phyloP scores from a whole-genome alignment of 2,113 vertebrate species.

The Oryzias curvinotus region DNA sequence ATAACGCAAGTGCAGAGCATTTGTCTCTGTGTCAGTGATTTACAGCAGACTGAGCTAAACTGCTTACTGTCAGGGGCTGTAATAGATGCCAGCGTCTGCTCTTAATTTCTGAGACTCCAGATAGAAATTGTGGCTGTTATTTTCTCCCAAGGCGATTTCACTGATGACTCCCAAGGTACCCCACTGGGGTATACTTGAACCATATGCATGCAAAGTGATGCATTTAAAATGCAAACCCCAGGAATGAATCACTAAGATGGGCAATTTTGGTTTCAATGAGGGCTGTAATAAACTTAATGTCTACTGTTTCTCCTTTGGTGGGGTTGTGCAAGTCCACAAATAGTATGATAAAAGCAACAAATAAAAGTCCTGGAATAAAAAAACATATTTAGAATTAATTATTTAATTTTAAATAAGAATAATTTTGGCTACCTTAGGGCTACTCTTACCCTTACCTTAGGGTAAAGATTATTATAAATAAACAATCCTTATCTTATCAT shows the following conservation, averaged over 20 bases:
- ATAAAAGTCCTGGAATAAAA: conserved; percentile 30
- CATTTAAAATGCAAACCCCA: conserved; percentile 63
- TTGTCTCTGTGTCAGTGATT: conserved; percentile 69
- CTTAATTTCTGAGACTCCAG: conserved; percentile 66
- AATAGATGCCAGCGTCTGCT: conserved; percentile 75
- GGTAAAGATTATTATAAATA: too few species aligned
- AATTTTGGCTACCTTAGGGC: too few species aligned
- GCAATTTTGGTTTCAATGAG: conserved; percentile 55
- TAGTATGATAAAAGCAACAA: conserved; percentile 20
- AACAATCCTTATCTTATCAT: too few species aligned
- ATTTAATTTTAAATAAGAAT: too few species aligned
- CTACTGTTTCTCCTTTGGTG: conserved; percentile 28
- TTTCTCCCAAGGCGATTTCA: conserved; percentile 62
- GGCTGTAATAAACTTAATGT: conserved; percentile 30
- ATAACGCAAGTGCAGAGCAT: conserved; percentile 61
- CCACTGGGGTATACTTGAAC: conserved; percentile 67
- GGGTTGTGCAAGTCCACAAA: conserved; percentile 20
- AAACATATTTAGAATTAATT: conserved; percentile 10
- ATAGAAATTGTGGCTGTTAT: conserved; percentile 70
- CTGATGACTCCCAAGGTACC: conserved; percentile 70
- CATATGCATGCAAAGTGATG: conserved; percentile 67
- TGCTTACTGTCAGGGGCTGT: conserved; percentile 72
- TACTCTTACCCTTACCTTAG: too few species aligned
- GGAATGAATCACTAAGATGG: conserved; percentile 58
- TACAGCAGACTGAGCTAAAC: conserved; percentile 70